Conservation (phyloP, 2,888 invertebrate species). For the Cosmia trapezina region DNA sequence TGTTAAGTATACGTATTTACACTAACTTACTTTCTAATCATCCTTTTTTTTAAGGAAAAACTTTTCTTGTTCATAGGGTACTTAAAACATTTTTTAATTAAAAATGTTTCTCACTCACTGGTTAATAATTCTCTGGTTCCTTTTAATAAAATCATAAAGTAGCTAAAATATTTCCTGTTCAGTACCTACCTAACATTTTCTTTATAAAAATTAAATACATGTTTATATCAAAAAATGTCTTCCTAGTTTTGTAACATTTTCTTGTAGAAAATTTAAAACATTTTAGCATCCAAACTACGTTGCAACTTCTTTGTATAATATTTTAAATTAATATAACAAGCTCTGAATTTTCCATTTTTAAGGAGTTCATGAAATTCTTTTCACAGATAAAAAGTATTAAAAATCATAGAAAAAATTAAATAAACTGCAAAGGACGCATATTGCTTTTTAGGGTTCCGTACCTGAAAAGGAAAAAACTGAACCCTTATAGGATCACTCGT, state of each 20-base stretch:
- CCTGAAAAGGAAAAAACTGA: too few relatives aligned
- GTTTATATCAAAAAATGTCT: conserved; percentile 7
- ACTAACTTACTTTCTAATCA: not conserved
- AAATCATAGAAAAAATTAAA: conserved; percentile 1
- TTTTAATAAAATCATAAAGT: conserved; percentile 1
- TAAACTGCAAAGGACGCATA: conserved; percentile 4
- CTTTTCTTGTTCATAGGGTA: not conserved
- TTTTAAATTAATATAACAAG: not conserved
- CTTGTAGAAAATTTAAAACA: not conserved
- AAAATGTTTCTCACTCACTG: not conserved
- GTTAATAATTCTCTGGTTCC: not conserved
- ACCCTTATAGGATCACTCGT: too few relatives aligned
- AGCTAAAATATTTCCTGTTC: conserved; percentile 5
- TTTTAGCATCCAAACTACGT: not conserved
- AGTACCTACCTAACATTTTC: conserved; percentile 6
- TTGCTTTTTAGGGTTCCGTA: too few relatives aligned
- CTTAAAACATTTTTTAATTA: conserved; percentile 14
- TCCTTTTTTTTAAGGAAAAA: not conserved
- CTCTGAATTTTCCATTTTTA: conserved; percentile 7
- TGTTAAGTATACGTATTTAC: not conserved
- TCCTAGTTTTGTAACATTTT: not conserved
- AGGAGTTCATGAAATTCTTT: conserved; percentile 5
- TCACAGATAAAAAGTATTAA: conserved; percentile 8
- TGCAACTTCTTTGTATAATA: not conserved
- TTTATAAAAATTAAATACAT: conserved; percentile 10